A percentile compares a stretch with the other conserved stretches of the same genome.
Conservation (phyloP, 2,797 vertebrate genomes). For the Ctenopoma multispine region DNA sequence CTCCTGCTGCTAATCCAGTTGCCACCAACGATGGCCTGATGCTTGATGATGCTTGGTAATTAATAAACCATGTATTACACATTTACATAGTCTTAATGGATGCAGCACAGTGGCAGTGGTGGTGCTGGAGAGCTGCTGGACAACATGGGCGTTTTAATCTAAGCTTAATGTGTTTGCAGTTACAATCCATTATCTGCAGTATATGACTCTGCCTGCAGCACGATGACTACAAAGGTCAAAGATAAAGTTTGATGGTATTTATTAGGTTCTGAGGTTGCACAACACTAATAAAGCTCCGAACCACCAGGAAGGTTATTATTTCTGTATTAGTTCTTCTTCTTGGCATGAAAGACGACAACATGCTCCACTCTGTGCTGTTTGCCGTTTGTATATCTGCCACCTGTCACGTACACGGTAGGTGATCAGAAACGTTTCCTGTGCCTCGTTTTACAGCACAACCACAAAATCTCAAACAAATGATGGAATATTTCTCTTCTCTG, state of each 20-base stretch:
- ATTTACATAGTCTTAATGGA: no score
- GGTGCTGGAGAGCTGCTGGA: no score
- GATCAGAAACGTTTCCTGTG: neutral
- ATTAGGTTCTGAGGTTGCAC: neutral
- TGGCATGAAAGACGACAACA: neutral
- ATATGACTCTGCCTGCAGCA: neutral
- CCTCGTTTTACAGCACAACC: neutral
- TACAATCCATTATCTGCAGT: neutral
- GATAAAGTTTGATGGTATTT: conserved; percentile 33
- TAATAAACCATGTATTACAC: no score
- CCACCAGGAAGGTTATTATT: neutral
- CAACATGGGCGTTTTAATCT: no score
- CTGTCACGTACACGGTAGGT: conserved; percentile 60
- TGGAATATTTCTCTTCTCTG: conserved; percentile 7
- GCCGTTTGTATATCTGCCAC: conserved; percentile 38
- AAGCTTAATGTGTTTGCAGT: no score
- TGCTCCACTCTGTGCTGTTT: conserved; percentile 29
- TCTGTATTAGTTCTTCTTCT: neutral
- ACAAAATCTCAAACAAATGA: neutral
- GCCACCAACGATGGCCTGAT: no score
- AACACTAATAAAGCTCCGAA: neutral
- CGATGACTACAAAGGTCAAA: conserved; percentile 52
- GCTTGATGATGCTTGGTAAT: no score
- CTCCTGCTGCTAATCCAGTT: no score
- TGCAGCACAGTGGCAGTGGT: no score